phyloP scores from a whole-genome alignment of 1,140 invertebrate genomes.

The Bombus waltoni region DNA sequence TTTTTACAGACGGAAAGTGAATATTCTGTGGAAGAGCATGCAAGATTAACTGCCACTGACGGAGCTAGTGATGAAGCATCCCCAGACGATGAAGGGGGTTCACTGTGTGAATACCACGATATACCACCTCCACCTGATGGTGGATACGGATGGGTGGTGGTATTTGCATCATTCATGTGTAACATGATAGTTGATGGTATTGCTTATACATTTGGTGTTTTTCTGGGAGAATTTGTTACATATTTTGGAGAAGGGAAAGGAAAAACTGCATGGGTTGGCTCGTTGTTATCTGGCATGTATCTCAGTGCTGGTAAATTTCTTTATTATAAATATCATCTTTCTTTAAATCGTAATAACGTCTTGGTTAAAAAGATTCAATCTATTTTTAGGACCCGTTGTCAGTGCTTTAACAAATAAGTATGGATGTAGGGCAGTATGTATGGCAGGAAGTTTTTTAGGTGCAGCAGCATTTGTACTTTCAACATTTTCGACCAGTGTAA shows the following conservation, averaged over 20 bases:
- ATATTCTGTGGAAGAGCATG: slow-evolving; percentile 90
- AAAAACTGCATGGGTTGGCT: slow-evolving; percentile 96
- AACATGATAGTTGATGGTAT: slow-evolving; percentile 99
- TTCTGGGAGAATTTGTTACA: slow-evolving; percentile 90
- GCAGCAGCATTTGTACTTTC: slow-evolving; percentile 94
- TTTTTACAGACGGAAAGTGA: slow-evolving; percentile 92
- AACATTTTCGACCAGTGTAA: slow-evolving; percentile 92
- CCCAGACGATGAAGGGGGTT: slow-evolving; percentile 89
- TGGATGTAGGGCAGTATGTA: slow-evolving; percentile 96
- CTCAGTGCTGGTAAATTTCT: slow-evolving; percentile 90
- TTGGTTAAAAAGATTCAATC: slow-evolving; percentile 5
- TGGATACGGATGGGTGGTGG: slow-evolving; percentile 96
- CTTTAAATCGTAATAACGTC: background rate
- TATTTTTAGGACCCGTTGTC: slow-evolving; percentile 92
- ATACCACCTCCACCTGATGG: slow-evolving; percentile 92
- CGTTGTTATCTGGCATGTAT: slow-evolving; percentile 96
- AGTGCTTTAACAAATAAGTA: slow-evolving; percentile 98
- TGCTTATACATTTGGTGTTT: slow-evolving; percentile 96
- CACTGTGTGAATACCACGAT: slow-evolving; percentile 88
- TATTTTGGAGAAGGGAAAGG: slow-evolving; percentile 94
- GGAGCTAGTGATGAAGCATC: slow-evolving; percentile 83
- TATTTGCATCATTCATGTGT: slow-evolving; percentile 97
- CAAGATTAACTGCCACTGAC: slow-evolving; percentile 85
- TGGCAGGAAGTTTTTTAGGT: slow-evolving; percentile 93
- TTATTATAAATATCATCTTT: background rate